Evolutionary conservation across 2,113 vertebrate species (phyloP).

Genomic region (Conger conger): DNA sequence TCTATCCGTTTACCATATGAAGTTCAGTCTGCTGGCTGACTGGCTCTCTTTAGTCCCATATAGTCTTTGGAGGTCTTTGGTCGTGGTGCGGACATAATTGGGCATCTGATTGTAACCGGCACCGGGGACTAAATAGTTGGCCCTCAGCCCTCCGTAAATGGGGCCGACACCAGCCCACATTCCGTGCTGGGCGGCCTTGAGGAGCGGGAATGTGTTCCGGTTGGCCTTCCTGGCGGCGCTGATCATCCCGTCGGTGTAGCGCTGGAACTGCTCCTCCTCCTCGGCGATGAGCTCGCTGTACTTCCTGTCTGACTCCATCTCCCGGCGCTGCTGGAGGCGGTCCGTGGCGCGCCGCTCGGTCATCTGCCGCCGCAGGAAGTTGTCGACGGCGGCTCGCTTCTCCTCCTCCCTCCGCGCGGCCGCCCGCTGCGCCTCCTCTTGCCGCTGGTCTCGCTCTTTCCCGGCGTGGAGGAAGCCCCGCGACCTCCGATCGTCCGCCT

Average conservation of each 20-base stretch:
- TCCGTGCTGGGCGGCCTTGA: slow-evolving; percentile 53
- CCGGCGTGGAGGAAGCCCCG: slow-evolving; percentile 47
- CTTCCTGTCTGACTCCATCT: slow-evolving; percentile 55
- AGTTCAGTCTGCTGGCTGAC: background rate
- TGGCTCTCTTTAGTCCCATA: slow-evolving; percentile 12
- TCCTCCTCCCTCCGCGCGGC: slow-evolving; percentile 48
- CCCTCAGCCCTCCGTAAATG: slow-evolving; percentile 50
- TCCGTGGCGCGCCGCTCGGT: slow-evolving; percentile 60
- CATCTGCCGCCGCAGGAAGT: slow-evolving; percentile 41
- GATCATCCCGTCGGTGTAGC: slow-evolving; percentile 72
- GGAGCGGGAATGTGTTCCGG: slow-evolving; percentile 65
- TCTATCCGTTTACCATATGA: no score
- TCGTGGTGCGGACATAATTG: slow-evolving; percentile 37
- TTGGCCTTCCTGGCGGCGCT: slow-evolving; percentile 58
- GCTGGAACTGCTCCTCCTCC: slow-evolving; percentile 71
- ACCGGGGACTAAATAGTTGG: slow-evolving; percentile 52
- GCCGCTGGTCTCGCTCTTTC: slow-evolving; percentile 53
- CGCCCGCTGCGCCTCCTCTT: slow-evolving; percentile 57
- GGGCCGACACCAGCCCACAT: slow-evolving; percentile 38
- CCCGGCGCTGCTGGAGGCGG: slow-evolving; percentile 57
- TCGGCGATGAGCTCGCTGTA: slow-evolving; percentile 47
- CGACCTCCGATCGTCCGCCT: slow-evolving; percentile 53
- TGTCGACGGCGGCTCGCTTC: background rate
- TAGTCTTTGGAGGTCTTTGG: slow-evolving; percentile 48
- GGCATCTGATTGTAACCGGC: slow-evolving; percentile 46